Base-by-base conservation (phyloP, 2,888 invertebrate species). In the Epinotia nisella region DNA sequence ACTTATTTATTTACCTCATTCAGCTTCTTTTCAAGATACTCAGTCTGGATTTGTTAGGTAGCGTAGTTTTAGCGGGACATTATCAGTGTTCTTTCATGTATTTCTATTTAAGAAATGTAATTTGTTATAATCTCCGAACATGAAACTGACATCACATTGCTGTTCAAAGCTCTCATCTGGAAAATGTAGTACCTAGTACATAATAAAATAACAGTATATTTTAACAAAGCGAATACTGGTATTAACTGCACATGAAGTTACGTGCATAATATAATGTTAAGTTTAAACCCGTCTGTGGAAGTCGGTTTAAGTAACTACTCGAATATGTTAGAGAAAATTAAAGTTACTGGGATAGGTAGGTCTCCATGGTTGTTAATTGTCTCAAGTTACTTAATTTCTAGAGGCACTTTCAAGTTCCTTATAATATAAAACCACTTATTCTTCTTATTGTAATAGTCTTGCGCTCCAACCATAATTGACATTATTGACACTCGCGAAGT, bases 191-290 rank as follows among this genome's bases (percentile, higher is more conserved):
- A 53, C 9, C 1, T 7, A 53, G 19, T 53, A 53, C n/a, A n/a
- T n/a, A n/a, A n/a, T n/a, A n/a, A n/a, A 53, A 10, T 53, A 21
- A 5, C 19, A 19, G 35, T 39, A 39, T 17, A 11, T 19, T 11
- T 21, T 39, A 39, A 59, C 17, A 29, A 59, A 13, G 39, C 35
- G 59, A 39, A 15, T 7, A 35, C 39, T 13, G 17, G 51, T 49
- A 61, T 72, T 56, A 61, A 35, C 62, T 24, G 60, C 61, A 45
- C 55, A 49, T 61, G 71, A 61, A 71, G 60, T 61, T 70, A 70
- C 35, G 35, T 62, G 58, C 49, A 39, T 71, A 71, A 65, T 65
- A 56, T 65, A 17, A 17, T 71, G 51, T 65, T 71, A 71, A 71
- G 64, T 65, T 49, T 62, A 17, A 35, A 58, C 13, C 53, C 3